Base-by-base conservation (phyloP, 2,113 vertebrate species). In the Ageneiosus marmoratus region DNA sequence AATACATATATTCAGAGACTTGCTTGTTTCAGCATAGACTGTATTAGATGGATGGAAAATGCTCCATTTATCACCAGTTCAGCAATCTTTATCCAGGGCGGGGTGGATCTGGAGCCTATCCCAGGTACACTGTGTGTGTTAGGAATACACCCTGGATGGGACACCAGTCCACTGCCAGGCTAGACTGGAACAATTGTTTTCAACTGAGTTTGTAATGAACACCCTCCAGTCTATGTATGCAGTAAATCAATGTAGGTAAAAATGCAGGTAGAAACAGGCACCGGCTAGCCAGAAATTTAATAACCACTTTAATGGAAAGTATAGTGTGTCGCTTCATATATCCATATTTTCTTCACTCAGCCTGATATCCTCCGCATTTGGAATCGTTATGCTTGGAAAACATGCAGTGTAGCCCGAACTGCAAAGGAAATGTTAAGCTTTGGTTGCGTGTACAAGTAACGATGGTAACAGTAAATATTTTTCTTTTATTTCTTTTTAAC, bases 191-290 rank as follows among this genome's bases (percentile, higher is more conserved):
- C n/a, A 15, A 62, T 29, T 27, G 37, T 70, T 46, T 46, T n/a
- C 41, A 70, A 70, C 5, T 70, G 67, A 70, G 41, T 70, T 46
- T 70, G 37, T 70, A 70, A 24, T 24, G 37, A 46, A 70, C 67
- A 44, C 41, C 37, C 22, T 46, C 22, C 67, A 70, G 69, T 3
- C 44, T 72, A 15, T 72, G 41, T 13, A 70, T n/a, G 67, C 37
- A 44, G 18, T 18, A 46, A 70, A n/a, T 70, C 67, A 70, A 70
- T 70, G 37, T 46, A n/a, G 67, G 41, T n/a, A 70, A 44, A 65
- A 69, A 69, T 69, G 65, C 20, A 37, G 63, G 63, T 34, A 37
- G 37, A 67, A 41, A 12, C 65, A 69, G 65, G 34, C 34, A 22
- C 65, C 20, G 20, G 65, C 34, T 41, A 69, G 65, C 34, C 63